Base-by-base conservation (phyloP, 2,797 vertebrate species). In the Lophotriccus pileatus region DNA sequence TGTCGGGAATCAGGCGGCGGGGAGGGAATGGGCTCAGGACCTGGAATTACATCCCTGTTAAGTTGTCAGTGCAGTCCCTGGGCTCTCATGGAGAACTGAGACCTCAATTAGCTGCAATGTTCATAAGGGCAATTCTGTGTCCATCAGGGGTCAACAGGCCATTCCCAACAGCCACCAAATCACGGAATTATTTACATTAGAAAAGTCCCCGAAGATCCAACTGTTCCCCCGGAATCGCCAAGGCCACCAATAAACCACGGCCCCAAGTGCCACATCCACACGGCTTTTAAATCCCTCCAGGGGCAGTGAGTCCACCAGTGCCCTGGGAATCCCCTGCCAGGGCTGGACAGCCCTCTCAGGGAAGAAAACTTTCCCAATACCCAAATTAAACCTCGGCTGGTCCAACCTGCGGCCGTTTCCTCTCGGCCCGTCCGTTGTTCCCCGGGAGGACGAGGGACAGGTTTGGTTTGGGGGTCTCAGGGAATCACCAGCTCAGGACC, bases 341-440 rank as follows among this genome's bases (percentile, higher is more conserved):
- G 14, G 5, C 37, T 66, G 19, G 12, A 59, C 3, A 25, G 28
- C 19, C 5, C 7, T 75, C 56, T 47, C 16, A 0, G 17, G 2
- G 6, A 52, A 60, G 3, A 34, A 14, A 2, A 44, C 49, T 24
- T n/a, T 47, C 41, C n/a, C 30, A 5, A 41, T 9, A 22, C 15
- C 59, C 30, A 8, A 72, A 4, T 5, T 22, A 19, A 87, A 27
- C 6, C 18, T 46, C 1, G 4, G 11, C 14, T 27, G 36, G 4
- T 0, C 2, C 17, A 84, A 4, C 17, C 9, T 58, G 39, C 68
- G 17, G 17, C 6, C 2, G 0, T 70, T 89, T 60, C 11, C 5
- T 9, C 2, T 62, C 0, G 0, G 46, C 52, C n/a, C 10, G 7
- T 28, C 14, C 8, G 3, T 16, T 7, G 1, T n/a, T 32, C 23